Evolutionary conservation across 2,888 invertebrate species (phyloP), one percentile per base, ranked within the genome.

Genomic region (Oscheius sp.): DNA sequence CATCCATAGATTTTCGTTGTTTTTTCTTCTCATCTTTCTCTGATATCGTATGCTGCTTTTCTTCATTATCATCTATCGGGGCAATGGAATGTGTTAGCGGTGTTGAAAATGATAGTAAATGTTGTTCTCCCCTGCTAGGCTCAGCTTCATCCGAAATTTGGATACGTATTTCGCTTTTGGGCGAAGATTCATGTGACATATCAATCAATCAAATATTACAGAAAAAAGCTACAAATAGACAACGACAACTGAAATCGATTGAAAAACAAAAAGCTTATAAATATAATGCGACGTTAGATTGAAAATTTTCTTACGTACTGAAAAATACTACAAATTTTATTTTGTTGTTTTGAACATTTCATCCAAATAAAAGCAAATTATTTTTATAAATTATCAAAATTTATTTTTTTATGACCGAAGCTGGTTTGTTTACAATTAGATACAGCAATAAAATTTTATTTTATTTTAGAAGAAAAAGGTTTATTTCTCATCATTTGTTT

Each of bases 1-100:
- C 77, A 41, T 76, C 76, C 2, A 67, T 57, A n/a, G 70, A 54
- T 70, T 75, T 75, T 28, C 73, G 63, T 12, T 57, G 28, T 17
- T 66, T 65, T 30, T 69, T 66, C 22, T 54, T 51, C n/a, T 65
- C 61, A 8, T 61, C 62, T 41, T 62, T 44, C 41, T 67, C 62
- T 20, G 36, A 54, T 33, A 36, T 30, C 20, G 44, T 26, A 33
- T 36, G 36, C 2, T 41, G 41, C 28, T 49, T 32, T 8, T 67
- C 67, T 20, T 38, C 49, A 12, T 32, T n/a, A 20, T 67, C 67
- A 8, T 67, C 67, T 24, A 59, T 57, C n/a, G 57, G 32, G 22
- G 54, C 41, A 38, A 47, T 33, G 17, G 65, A 30, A 6, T 51
- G 51, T n/a, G 65, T 38, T 5, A 38, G 26, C 4, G 65, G 65